Conservation (phyloP, 2,113 vertebrate genomes). For the Speoplatyrhinus poulsoni region DNA sequence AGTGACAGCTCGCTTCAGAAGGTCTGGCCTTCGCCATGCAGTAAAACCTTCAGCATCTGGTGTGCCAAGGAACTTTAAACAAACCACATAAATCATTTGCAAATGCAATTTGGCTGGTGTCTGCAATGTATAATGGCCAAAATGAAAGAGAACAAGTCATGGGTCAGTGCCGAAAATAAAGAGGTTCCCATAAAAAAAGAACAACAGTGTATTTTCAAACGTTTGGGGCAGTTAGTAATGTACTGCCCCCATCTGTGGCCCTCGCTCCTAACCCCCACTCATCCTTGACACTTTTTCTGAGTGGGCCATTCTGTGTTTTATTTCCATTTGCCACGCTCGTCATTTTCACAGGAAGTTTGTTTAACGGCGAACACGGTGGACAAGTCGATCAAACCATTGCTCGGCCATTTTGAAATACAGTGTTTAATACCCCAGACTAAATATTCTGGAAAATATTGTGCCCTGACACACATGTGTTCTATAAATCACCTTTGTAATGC, state of each 20-base stretch:
- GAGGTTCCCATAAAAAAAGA: slow-evolving; percentile 51
- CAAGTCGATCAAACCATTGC: slow-evolving; percentile 52
- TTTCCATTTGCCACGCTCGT: slow-evolving; percentile 57
- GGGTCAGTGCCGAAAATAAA: slow-evolving; percentile 50
- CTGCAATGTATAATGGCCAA: slow-evolving; percentile 13
- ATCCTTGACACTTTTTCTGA: slow-evolving; percentile 46
- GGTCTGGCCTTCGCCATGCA: neutral
- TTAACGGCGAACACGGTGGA: slow-evolving; percentile 51
- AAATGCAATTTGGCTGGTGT: slow-evolving; percentile 1
- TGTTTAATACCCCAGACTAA: slow-evolving; percentile 57
- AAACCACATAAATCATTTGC: slow-evolving; percentile 8
- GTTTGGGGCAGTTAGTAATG: too few species aligned
- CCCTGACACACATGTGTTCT: slow-evolving; percentile 67
- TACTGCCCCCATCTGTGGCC: too few species aligned
- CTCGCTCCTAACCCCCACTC: slow-evolving; percentile 8
- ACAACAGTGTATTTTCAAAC: slow-evolving; percentile 20
- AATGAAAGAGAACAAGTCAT: slow-evolving; percentile 22
- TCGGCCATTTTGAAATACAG: slow-evolving; percentile 59
- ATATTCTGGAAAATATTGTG: slow-evolving; percentile 70
- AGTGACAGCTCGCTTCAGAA: slow-evolving; percentile 1
- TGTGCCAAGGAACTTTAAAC: slow-evolving; percentile 1
- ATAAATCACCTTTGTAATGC: slow-evolving; percentile 80
- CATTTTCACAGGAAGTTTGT: slow-evolving; percentile 72
- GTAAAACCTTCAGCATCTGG: neutral
- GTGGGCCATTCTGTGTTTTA: slow-evolving; percentile 32